A percentile compares a stretch with the other conserved stretches of the same genome.
These are phyloP conservation scores for Empidonax traillii DNA, from an alignment of 2,113 vertebrate species.

Conservation along the genomic window DNA sequence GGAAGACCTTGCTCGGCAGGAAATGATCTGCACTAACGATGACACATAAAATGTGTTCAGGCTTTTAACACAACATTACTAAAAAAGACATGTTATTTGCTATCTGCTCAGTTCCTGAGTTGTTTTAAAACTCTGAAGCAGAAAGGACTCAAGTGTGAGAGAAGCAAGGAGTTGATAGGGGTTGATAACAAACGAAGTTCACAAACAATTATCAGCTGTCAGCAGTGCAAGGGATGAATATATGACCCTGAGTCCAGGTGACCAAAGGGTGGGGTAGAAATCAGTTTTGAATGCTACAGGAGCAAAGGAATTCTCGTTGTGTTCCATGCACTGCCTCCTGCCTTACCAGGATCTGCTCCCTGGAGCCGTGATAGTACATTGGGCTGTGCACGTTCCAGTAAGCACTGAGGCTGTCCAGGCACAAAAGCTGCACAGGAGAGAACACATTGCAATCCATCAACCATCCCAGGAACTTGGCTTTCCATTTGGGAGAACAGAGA, in stretches of 20 bases:
- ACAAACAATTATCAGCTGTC: background rate
- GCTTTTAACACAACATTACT: background rate
- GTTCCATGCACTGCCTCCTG: background rate
- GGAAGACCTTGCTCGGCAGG: background rate
- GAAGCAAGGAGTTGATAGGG: accelerated
- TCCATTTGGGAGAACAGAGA: background rate
- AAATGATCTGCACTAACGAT: background rate
- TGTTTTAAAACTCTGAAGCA: background rate
- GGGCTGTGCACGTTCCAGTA: constrained; percentile 91
- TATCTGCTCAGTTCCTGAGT: background rate
- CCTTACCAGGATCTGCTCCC: constrained; percentile 88
- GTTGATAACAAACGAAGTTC: background rate
- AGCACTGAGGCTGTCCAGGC: constrained; percentile 88
- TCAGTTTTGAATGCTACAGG: background rate
- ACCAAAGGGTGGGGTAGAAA: background rate
- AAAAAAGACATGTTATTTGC: background rate
- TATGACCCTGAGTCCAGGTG: background rate
- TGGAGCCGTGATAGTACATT: constrained; percentile 80
- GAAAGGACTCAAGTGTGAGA: background rate
- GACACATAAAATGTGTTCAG: background rate
- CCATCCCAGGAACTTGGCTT: background rate
- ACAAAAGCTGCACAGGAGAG: constrained; percentile 78
- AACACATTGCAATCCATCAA: background rate
- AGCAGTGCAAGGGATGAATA: background rate
- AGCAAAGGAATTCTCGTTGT: background rate